These are phyloP conservation scores for Ascaphus truei DNA, from an alignment of 2,113 vertebrate species.

Conservation along the genomic window DNA sequence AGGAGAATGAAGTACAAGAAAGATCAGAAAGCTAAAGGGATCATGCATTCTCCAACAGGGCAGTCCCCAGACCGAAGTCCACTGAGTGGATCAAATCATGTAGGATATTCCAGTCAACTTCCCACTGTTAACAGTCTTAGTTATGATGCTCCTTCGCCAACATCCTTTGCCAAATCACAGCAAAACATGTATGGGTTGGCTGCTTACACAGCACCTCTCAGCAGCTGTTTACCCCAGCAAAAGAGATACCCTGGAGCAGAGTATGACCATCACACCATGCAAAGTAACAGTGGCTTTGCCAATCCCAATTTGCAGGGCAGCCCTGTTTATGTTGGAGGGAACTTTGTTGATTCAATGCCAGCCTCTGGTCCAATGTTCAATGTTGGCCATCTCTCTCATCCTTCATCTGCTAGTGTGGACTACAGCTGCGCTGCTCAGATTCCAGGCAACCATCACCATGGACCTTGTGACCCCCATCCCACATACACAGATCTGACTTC, in stretches of 20 bases:
- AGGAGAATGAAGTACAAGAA: constrained; percentile 99
- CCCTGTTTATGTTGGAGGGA: constrained; percentile 95
- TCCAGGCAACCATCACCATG: constrained; percentile 95
- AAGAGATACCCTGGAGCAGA: constrained; percentile 93
- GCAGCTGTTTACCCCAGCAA: constrained; percentile 94
- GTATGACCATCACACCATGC: constrained; percentile 94
- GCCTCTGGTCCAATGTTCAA: constrained; percentile 98
- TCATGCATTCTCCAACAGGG: constrained; percentile 92
- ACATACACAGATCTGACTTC: constrained; percentile 99
- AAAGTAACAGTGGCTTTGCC: constrained; percentile 87
- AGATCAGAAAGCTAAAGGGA: constrained; percentile 98
- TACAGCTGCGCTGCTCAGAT: constrained; percentile 99
- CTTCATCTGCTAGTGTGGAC: constrained; percentile 98
- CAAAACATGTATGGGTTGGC: constrained; percentile 98
- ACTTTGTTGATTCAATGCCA: constrained; percentile 99
- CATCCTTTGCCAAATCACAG: constrained; percentile 93
- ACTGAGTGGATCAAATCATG: constrained; percentile 85
- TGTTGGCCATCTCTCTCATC: constrained; percentile 95
- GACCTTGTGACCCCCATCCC: constrained; percentile 98
- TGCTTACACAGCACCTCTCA: constrained; percentile 94
- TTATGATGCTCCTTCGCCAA: constrained; percentile 95
- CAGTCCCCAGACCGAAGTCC: constrained; percentile 96
- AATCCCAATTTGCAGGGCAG: constrained; percentile 94
- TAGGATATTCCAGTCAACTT: constrained; percentile 90
- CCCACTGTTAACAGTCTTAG: constrained; percentile 80